A percentile compares a stretch with the other conserved stretches of the same genome.
Conservation (phyloP, 2,888 invertebrate species). For the Cancer borealis region DNA sequence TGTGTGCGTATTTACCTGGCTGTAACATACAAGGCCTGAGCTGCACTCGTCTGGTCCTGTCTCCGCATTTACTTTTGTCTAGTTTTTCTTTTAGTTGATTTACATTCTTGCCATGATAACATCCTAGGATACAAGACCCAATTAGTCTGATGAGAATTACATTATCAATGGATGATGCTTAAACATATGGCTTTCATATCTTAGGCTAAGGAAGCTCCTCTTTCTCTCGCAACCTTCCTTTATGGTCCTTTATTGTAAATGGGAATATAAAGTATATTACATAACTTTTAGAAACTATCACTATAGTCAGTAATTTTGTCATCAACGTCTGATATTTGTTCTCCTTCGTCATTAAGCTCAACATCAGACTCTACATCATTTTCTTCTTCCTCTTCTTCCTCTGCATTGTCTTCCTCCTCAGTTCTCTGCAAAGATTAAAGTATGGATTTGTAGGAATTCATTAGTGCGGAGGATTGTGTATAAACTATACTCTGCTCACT, state of each 20-base stretch:
- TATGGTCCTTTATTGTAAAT: not conserved
- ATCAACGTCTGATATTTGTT: not conserved
- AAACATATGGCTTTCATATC: not conserved
- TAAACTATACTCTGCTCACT: not conserved
- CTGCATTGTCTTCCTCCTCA: constrained; percentile 61
- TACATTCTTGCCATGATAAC: not conserved
- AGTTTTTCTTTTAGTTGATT: too few relatives aligned
- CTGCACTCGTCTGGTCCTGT: too few relatives aligned
- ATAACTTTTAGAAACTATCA: constrained; percentile 52
- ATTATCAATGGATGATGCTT: not conserved
- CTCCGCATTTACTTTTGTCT: too few relatives aligned
- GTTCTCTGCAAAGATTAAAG: constrained; percentile 24
- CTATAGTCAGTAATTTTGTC: constrained; percentile 56
- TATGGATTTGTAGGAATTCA: not conserved
- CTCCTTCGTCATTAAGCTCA: constrained; percentile 66
- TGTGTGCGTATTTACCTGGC: too few relatives aligned
- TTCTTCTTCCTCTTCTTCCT: constrained; percentile 63
- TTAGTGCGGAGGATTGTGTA: too few relatives aligned
- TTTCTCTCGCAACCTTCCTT: not conserved
- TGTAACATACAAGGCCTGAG: too few relatives aligned
- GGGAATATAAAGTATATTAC: not conserved
- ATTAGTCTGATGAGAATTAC: not conserved
- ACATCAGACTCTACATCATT: constrained; percentile 71
- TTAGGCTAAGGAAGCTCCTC: not conserved
- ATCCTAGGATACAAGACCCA: not conserved